phyloP scores from a whole-genome alignment of 1,140 invertebrate genomes.

The Acromyrmex heyeri region DNA sequence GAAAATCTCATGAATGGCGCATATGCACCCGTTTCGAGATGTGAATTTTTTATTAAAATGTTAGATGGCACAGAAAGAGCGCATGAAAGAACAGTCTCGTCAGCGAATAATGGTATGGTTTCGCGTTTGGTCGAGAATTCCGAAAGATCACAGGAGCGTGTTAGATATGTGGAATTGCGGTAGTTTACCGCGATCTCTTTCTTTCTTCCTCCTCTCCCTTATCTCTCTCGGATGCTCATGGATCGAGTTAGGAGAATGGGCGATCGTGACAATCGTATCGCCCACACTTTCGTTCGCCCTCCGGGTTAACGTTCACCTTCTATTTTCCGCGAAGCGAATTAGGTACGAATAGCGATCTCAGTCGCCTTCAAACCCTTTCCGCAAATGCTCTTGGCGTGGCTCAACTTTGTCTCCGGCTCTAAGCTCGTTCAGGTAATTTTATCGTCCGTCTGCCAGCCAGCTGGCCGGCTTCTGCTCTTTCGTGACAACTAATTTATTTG shows the following conservation, averaged over 20 bases:
- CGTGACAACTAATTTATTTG: slow-evolving; percentile 80
- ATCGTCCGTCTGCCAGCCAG: slow-evolving; percentile 72
- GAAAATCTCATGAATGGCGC: slow-evolving; percentile 32
- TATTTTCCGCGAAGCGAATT: slow-evolving; percentile 61
- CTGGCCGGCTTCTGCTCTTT: slow-evolving; percentile 69
- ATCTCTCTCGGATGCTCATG: slow-evolving; percentile 64
- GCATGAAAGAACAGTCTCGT: slow-evolving; percentile 15
- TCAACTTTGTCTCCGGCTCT: slow-evolving; percentile 69
- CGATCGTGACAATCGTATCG: slow-evolving; percentile 67
- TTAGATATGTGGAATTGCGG: slow-evolving; percentile 55
- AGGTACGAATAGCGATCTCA: slow-evolving; percentile 56
- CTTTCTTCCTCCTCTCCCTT: background rate
- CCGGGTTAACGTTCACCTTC: slow-evolving; percentile 49
- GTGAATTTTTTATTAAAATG: slow-evolving; percentile 59
- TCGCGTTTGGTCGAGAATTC: slow-evolving; percentile 53
- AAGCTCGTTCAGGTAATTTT: slow-evolving; percentile 75
- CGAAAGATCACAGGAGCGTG: slow-evolving; percentile 31
- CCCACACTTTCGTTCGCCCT: slow-evolving; percentile 41
- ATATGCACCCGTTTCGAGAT: slow-evolving; percentile 21
- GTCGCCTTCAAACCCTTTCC: slow-evolving; percentile 64
- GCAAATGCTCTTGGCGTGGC: slow-evolving; percentile 60
- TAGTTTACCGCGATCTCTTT: slow-evolving; percentile 14
- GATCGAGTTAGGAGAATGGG: slow-evolving; percentile 68
- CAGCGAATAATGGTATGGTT: slow-evolving; percentile 62
- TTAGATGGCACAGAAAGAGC: background rate